phyloP scores from a whole-genome alignment of 2,888 invertebrate species.

The Apodemia zela region DNA sequence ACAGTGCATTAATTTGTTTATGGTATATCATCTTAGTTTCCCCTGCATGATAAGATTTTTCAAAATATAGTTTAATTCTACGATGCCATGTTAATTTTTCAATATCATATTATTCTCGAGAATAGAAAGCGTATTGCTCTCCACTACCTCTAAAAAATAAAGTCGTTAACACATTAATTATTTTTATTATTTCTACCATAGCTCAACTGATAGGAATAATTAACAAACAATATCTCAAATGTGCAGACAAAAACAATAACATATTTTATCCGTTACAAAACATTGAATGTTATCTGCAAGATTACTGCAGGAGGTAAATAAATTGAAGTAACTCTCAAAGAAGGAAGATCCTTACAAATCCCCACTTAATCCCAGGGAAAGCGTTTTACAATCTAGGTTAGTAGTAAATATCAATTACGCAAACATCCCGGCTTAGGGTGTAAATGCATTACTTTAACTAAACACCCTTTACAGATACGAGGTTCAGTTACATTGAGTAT shows the following conservation, averaged over 20 bases:
- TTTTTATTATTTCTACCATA: too few species aligned
- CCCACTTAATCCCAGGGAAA: slow-evolving; percentile 64
- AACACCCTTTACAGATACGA: slow-evolving; percentile 1
- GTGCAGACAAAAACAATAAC: not conserved
- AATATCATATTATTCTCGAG: too few species aligned
- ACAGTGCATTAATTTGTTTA: too few species aligned
- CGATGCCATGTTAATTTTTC: too few species aligned
- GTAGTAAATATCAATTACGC: slow-evolving; percentile 80
- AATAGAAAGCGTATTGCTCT: too few species aligned
- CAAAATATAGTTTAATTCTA: too few species aligned
- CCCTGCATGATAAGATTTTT: too few species aligned
- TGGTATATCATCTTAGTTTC: too few species aligned
- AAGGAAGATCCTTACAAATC: slow-evolving; percentile 70
- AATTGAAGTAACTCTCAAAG: slow-evolving; percentile 65
- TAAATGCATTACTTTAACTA: slow-evolving; percentile 43
- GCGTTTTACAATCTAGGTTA: slow-evolving; percentile 73
- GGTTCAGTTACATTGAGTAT: too few species aligned
- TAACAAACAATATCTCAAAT: not conserved
- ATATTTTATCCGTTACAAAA: slow-evolving; percentile 25
- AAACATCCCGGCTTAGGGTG: slow-evolving; percentile 65
- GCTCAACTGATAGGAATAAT: too few species aligned
- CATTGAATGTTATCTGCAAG: slow-evolving; percentile 49
- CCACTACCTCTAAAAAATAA: too few species aligned
- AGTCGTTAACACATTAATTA: too few species aligned
- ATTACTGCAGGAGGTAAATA: slow-evolving; percentile 55